phyloP scores from a whole-genome alignment of 2,113 vertebrate genomes.

The Semnopithecus entellus region DNA sequence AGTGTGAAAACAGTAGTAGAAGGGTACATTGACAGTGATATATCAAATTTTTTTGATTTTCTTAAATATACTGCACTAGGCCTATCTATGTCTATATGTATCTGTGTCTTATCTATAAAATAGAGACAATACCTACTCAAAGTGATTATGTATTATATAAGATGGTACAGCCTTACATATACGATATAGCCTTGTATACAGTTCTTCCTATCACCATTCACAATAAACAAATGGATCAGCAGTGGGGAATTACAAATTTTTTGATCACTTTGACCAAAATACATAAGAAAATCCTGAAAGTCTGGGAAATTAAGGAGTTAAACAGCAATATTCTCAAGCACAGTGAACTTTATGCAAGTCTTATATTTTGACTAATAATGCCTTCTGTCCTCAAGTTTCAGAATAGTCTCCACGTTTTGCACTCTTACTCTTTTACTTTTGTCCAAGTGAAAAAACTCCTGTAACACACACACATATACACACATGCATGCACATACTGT shows the following conservation, averaged over 20 bases:
- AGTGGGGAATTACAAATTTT: neutral
- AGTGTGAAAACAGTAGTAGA: neutral
- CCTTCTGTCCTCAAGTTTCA: neutral
- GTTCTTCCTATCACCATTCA: neutral
- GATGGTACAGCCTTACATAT: rapidly evolving
- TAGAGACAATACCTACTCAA: neutral
- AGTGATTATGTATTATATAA: neutral
- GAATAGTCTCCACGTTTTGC: neutral
- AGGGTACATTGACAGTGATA: neutral
- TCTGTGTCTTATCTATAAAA: neutral
- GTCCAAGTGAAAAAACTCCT: neutral
- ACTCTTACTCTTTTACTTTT: neutral
- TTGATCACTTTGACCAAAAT: neutral
- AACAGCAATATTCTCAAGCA: neutral
- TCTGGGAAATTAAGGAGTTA: neutral
- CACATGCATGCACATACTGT: neutral
- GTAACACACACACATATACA: neutral
- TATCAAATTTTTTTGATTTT: neutral
- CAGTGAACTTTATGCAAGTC: neutral
- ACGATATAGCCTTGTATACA: neutral
- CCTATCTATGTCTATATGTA: neutral
- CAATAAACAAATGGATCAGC: neutral
- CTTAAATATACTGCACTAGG: neutral
- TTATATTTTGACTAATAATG: neutral
- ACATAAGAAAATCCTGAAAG: neutral